Percentiles rank a stretch among this genome's conserved stretches.
These are phyloP conservation scores for Pachyuromys duprasi DNA, from an alignment of 2,797 vertebrate genomes.

Conservation along the genomic window DNA sequence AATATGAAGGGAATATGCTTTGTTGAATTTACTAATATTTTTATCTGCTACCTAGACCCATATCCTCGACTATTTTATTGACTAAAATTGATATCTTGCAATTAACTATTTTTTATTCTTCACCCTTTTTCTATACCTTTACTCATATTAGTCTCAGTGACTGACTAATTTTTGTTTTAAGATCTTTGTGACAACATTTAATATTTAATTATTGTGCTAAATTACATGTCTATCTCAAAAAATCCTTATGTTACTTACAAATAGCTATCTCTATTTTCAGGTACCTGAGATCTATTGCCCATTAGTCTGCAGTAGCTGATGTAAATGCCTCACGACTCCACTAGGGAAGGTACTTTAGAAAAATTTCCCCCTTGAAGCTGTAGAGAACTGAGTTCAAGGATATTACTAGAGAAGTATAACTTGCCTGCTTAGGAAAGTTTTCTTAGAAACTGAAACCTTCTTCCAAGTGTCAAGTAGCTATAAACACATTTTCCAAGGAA, in stretches of 20 bases:
- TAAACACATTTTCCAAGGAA: background rate
- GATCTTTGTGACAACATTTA: background rate
- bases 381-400: background rate
- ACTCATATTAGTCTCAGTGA: background rate
- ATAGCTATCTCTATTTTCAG: background rate
- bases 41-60: background rate
- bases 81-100: background rate
- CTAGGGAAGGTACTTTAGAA: background rate
- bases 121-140: background rate
- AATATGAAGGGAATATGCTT: constrained; percentile 53
- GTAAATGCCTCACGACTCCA: background rate
- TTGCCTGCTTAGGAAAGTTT: background rate
- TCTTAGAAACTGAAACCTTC: background rate
- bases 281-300: no score
- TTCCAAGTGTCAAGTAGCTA: background rate
- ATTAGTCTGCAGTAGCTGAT: background rate
- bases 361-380: background rate
- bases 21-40: constrained; percentile 81
- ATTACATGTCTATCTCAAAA: background rate
- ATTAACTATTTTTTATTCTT: background rate
- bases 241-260: background rate
- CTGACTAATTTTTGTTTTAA: background rate
- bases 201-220: background rate
- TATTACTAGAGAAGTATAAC: background rate
- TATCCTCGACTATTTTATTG: background rate